A percentile compares a stretch with the other conserved stretches of the same genome.
These are phyloP conservation scores for Cichladusa arquata DNA, from an alignment of 2,113 vertebrate species.

Conservation along the genomic window DNA sequence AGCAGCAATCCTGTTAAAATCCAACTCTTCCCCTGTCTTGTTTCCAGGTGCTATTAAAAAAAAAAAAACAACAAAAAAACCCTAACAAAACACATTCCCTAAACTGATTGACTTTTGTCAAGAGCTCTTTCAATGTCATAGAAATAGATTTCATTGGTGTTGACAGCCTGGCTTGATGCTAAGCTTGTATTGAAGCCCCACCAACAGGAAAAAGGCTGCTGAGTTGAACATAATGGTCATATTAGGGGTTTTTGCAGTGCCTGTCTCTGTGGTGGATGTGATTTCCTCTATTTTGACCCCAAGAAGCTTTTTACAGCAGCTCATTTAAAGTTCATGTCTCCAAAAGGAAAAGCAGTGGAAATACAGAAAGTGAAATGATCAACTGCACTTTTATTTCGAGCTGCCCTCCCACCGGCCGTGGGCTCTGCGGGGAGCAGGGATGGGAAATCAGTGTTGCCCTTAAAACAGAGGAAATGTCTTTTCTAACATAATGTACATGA, in stretches of 20 bases:
- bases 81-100: not conserved
- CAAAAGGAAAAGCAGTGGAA: slow-evolving; percentile 30
- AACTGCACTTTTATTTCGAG: not conserved
- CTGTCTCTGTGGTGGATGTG: slow-evolving; percentile 44
- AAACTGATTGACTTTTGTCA: slow-evolving; percentile 49
- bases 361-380: not conserved
- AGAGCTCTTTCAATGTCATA: slow-evolving; percentile 45
- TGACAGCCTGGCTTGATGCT: slow-evolving; percentile 51
- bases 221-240: slow-evolving; percentile 52
- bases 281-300: slow-evolving; percentile 52
- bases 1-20: not conserved
- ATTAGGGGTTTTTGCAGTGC: slow-evolving; percentile 23
- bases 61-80: not conserved
- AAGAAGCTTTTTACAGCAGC: slow-evolving; percentile 41
- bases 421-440: not conserved
- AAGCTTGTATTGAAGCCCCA: slow-evolving; percentile 37
- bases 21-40: not conserved
- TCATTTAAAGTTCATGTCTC: slow-evolving; percentile 50
- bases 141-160: slow-evolving; percentile 60
- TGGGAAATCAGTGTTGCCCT: slow-evolving; percentile 9
- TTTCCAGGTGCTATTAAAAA: not conserved
- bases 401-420: not conserved
- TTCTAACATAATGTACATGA: not conserved
- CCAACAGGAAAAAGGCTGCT: slow-evolving; percentile 41
- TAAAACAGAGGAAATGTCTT: not conserved